Conservation (phyloP, 2,797 vertebrate species). For the Myotis findleyi region DNA sequence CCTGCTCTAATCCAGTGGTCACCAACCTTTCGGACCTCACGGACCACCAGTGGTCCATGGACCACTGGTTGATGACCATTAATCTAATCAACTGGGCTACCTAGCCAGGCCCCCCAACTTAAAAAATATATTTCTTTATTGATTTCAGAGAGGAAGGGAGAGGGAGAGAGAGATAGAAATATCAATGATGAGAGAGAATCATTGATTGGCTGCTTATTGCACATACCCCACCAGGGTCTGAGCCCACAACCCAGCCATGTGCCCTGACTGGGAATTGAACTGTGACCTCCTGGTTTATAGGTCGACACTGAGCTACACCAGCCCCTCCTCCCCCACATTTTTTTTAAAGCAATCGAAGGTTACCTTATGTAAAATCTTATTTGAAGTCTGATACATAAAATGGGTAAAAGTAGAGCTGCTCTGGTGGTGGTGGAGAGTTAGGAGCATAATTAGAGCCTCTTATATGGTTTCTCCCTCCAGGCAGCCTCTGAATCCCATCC, state of each 20-base stretch:
- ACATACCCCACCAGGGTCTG: neutral
- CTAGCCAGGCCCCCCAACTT: too few relatives aligned
- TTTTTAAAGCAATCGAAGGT: neutral
- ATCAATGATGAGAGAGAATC: neutral
- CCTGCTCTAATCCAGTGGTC: too few relatives aligned
- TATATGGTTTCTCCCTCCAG: neutral
- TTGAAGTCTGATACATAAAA: slow-evolving; percentile 27
- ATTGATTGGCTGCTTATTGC: neutral
- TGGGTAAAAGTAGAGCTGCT: neutral
- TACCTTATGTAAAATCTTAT: slow-evolving; percentile 1
- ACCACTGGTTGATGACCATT: too few relatives aligned
- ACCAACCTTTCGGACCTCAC: too few relatives aligned
- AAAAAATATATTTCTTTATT: too few relatives aligned
- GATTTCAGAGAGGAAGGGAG: too few relatives aligned
- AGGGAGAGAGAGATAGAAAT: too few relatives aligned
- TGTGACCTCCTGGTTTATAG: neutral
- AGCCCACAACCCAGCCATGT: neutral
- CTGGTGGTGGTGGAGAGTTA: neutral
- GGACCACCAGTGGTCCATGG: too few relatives aligned
- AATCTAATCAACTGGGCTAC: too few relatives aligned
- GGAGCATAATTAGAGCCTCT: neutral
- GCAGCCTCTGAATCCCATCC: neutral
- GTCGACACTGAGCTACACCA: neutral
- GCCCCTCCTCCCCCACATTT: neutral
- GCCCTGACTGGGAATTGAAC: neutral